Evolutionary conservation across 2,888 invertebrate genomes (phyloP).

Genomic region (Watsonalla binaria): DNA sequence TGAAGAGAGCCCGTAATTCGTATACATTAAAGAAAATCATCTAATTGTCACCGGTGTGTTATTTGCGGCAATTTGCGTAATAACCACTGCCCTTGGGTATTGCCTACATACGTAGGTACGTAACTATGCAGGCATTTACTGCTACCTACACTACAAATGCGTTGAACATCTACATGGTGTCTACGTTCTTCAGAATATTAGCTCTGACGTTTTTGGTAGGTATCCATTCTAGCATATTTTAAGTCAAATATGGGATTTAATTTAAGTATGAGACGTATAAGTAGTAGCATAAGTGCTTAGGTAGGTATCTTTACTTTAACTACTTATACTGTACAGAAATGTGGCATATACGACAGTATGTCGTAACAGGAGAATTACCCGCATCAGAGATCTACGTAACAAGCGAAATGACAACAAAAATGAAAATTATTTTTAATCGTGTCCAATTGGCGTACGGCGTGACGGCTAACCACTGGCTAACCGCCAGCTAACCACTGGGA

Average conservation of each 20-base stretch:
- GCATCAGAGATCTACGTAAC: conserved; percentile 60
- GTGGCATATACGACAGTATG: conserved; percentile 12
- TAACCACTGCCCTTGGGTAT: conserved; percentile 46
- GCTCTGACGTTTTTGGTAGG: too few relatives aligned
- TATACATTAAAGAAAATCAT: conserved; percentile 52
- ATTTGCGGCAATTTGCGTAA: conserved; percentile 63
- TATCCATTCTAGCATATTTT: too few relatives aligned
- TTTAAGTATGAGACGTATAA: too few relatives aligned
- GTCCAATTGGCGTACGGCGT: conserved; percentile 62
- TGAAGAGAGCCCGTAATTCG: conserved; percentile 38
- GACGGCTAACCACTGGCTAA: conserved; percentile 42
- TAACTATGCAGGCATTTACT: not conserved
- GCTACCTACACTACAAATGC: not conserved
- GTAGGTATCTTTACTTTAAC: too few relatives aligned
- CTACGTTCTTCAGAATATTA: not conserved
- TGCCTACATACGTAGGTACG: conserved; percentile 23
- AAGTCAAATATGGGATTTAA: too few relatives aligned
- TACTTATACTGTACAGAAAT: too few relatives aligned
- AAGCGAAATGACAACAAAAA: conserved; percentile 73
- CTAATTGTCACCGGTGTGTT: conserved; percentile 54
- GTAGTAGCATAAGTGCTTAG: too few relatives aligned
- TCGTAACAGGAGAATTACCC: conserved; percentile 52
- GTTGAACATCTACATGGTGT: not conserved
- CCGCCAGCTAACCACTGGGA: conserved; percentile 50
- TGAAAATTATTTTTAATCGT: conserved; percentile 77